Percentiles rank a stretch among this genome's conserved stretches.
phyloP scores from a whole-genome alignment of 2,888 invertebrate species.

The Sphecodes monilicornis region DNA sequence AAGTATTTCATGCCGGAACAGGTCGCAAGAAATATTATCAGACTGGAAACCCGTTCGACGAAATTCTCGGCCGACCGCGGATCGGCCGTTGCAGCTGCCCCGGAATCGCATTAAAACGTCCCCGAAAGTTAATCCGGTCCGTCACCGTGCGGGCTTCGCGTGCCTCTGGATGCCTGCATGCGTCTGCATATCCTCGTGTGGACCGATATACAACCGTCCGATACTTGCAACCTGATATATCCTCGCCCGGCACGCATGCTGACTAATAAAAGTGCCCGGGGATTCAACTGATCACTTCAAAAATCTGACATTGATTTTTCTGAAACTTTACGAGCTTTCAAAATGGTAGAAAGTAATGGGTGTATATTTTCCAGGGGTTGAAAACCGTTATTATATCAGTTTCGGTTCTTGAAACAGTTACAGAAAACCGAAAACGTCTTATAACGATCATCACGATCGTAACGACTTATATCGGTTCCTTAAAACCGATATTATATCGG shows the following conservation, averaged over 20 bases:
- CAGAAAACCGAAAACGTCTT: too few species aligned
- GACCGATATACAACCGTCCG: neutral
- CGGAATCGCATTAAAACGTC: constrained; percentile 11
- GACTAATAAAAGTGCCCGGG: neutral
- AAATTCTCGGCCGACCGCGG: constrained; percentile 58
- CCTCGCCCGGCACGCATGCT: neutral
- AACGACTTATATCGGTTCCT: too few species aligned
- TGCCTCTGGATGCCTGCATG: neutral
- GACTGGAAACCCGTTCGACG: constrained; percentile 64
- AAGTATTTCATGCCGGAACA: constrained; percentile 68
- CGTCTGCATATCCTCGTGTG: neutral
- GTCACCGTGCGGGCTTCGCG: neutral
- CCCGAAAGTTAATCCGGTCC: constrained; percentile 24
- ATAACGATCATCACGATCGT: too few species aligned
- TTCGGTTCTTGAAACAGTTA: too few species aligned
- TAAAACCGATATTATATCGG: too few species aligned
- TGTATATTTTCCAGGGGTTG: too few species aligned
- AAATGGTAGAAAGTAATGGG: neutral
- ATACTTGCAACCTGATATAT: neutral
- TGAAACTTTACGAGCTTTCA: neutral
- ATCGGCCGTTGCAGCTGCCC: constrained; percentile 19
- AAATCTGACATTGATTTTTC: neutral
- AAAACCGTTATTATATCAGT: too few species aligned
- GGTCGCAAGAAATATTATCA: constrained; percentile 68
- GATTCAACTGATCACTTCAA: neutral